Conservation (phyloP, 2,797 vertebrate genomes). For the Bovichtus diacanthus region DNA sequence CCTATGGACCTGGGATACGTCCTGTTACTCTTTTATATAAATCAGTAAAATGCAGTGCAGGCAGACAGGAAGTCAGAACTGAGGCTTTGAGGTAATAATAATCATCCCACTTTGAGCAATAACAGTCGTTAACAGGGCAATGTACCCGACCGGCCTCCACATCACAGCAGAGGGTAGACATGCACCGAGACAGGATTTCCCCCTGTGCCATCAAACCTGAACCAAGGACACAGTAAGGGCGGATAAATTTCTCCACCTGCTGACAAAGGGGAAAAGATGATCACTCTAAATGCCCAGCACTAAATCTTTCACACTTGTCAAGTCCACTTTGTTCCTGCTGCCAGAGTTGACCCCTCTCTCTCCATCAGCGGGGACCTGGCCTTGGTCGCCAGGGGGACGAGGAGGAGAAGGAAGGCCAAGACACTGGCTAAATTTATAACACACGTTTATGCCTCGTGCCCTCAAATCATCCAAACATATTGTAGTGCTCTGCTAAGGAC, state of each 20-base stretch:
- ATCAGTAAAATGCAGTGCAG: constrained; percentile 29
- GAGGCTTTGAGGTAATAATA: constrained; percentile 47
- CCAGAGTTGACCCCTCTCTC: constrained; percentile 76
- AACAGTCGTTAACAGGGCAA: constrained; percentile 59
- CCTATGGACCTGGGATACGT: constrained; percentile 29
- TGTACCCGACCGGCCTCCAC: constrained; percentile 29
- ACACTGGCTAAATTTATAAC: constrained; percentile 79
- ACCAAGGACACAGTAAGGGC: constrained; percentile 79
- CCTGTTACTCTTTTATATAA: constrained; percentile 39
- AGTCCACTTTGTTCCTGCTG: constrained; percentile 80
- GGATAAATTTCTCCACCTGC: constrained; percentile 75
- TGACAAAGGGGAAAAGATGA: constrained; percentile 85
- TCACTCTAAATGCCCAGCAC: constrained; percentile 81
- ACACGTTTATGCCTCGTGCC: constrained; percentile 60
- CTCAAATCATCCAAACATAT: constrained; percentile 73
- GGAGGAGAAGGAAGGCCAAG: constrained; percentile 61
- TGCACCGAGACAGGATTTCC: constrained; percentile 63
- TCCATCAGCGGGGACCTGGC: constrained; percentile 74
- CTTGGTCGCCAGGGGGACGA: constrained; percentile 55
- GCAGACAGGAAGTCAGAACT: constrained; percentile 42
- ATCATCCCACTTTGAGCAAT: constrained; percentile 54
- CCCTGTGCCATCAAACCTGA: constrained; percentile 66
- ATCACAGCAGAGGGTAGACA: constrained; percentile 51
- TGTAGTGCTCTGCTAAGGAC: constrained; percentile 62
- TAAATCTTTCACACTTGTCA: constrained; percentile 88